Evolutionary conservation across 2,888 invertebrate species (phyloP), one percentile per base, ranked within the genome.

Genomic region (Eupithecia subfuscata): DNA sequence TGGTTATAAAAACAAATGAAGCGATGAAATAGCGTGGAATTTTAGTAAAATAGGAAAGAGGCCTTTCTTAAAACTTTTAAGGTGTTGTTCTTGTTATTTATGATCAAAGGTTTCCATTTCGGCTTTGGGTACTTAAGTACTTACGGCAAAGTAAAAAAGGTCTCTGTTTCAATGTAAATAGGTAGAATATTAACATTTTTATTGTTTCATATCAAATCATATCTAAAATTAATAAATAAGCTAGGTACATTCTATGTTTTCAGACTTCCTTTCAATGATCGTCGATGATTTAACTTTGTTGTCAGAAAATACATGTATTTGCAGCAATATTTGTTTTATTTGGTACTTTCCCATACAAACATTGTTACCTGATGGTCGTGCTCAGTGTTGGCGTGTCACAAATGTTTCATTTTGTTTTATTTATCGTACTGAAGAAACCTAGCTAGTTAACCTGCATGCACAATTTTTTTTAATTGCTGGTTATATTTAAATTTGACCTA

Each of bases 241-340:
- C 16, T 68, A 67, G 40, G 60, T 63, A 25, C 16, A 34, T 64
- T 34, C 60, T 71, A 60, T 68, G 18, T 43, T 71, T 74, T 74
- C 37, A n/a, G 25, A 64, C 60, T 56, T 76, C n/a, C 18, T 71
- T 74, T 76, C 65, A 45, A 74, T 69, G 74, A 65, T 65, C 69
- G 69, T 69, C 64, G 40, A 71, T 43, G 6, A 65, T 63, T 56
- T 63, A 45, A 71, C 71, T 69, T 71, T 74, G 73, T 74, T 74
- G 69, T 76, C 69, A 64, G 18, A 67, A n/a, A 73, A 74, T 74
- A 72, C 25, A 77, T 69, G 71, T 72, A 69, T 77, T 74, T 74
- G 69, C 65, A 74, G 67, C 34, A 60, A 63, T 48, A 16, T 8
- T 70, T 45, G 71, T 74, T 70, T 71, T 69, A 48, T 45, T 43